Evolutionary conservation across 2,113 vertebrate species (phyloP).

Genomic region (Apodemus sylvaticus): DNA sequence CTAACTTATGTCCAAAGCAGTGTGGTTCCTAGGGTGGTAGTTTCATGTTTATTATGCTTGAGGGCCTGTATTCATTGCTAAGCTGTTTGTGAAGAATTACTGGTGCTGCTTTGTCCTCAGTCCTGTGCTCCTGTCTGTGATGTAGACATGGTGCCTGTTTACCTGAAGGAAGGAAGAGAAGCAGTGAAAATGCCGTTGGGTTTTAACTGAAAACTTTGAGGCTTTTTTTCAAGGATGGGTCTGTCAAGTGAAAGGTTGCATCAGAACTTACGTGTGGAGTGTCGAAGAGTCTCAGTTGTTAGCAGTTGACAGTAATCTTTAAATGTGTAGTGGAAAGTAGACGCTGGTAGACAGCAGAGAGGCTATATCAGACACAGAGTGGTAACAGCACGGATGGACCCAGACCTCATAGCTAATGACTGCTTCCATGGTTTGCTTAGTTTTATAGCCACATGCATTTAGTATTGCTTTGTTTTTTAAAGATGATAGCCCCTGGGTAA

Average conservation of each 20-base stretch:
- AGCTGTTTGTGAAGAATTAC: neutral
- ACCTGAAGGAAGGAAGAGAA: accelerated
- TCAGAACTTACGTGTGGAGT: neutral
- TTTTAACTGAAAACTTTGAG: neutral
- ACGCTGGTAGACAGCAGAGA: neutral
- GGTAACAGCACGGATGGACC: accelerated
- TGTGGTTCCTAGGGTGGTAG: neutral
- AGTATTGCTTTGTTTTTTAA: neutral
- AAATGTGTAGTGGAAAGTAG: neutral
- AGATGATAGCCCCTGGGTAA: accelerated
- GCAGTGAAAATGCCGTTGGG: neutral
- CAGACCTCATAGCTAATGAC: accelerated
- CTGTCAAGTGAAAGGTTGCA: neutral
- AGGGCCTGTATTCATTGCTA: accelerated
- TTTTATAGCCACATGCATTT: accelerated
- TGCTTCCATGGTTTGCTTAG: neutral
- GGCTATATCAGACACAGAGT: neutral
- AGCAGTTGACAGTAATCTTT: neutral
- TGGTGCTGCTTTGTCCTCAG: neutral
- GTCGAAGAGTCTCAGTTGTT: neutral
- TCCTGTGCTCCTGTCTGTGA: neutral
- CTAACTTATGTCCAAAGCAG: accelerated
- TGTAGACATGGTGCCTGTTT: neutral
- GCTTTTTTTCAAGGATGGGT: neutral
- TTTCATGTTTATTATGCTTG: accelerated